Conservation (phyloP, 1,140 invertebrate genomes). For the Caerostris extrusa region DNA sequence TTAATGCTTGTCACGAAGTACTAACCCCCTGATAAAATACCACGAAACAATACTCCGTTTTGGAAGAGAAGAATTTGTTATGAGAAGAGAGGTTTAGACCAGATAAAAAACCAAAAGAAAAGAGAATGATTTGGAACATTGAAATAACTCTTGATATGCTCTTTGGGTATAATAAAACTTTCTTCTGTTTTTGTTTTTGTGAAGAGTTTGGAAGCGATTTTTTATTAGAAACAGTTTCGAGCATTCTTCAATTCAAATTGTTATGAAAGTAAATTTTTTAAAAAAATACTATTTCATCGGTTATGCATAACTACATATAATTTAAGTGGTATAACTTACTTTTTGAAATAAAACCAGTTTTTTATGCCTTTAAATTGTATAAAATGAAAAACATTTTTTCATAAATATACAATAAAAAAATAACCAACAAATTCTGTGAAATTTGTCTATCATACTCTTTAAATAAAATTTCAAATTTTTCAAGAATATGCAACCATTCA, state of each 20-base stretch:
- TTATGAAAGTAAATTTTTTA: no score
- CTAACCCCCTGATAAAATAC: not conserved
- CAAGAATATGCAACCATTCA: no score
- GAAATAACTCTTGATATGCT: not conserved
- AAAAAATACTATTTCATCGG: no score
- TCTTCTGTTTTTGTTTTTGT: not conserved
- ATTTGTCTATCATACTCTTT: no score
- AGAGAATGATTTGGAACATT: not conserved
- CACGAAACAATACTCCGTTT: not conserved
- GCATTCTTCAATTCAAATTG: not conserved
- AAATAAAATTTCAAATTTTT: no score
- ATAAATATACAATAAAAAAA: no score
- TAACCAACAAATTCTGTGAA: no score
- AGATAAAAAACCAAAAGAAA: not conserved
- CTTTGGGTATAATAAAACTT: constrained; percentile 1
- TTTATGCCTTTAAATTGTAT: no score
- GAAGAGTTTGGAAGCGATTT: not conserved
- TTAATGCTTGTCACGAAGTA: not conserved
- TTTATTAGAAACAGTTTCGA: not conserved
- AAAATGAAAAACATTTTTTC: no score
- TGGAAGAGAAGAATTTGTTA: not conserved
- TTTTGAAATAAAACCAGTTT: no score
- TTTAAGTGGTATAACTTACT: no score
- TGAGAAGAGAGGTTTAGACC: not conserved
- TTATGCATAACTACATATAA: no score